Evolutionary conservation across 2,888 invertebrate species (phyloP).

Genomic region (Siphonodentalium dalli): DNA sequence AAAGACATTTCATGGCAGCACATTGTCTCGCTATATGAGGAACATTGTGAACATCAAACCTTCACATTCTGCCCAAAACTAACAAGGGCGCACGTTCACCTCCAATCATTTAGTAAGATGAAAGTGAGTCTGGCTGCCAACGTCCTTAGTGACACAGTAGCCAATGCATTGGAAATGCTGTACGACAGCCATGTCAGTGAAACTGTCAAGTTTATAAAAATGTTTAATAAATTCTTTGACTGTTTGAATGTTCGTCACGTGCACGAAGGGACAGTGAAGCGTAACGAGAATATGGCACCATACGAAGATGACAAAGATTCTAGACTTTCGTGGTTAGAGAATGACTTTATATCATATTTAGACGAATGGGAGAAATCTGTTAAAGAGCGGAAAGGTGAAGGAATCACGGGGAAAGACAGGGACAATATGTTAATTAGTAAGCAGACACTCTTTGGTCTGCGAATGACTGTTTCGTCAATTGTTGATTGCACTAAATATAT

Average conservation of each 20-base stretch:
- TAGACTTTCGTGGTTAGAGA: conserved; percentile 6
- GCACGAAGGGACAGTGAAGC: conserved; percentile 15
- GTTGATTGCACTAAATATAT: background rate
- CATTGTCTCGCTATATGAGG: conserved; percentile 20
- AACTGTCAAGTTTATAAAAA: conserved; percentile 23
- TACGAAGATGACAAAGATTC: conserved; percentile 3
- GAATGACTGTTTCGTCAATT: conserved; percentile 7
- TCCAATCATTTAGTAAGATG: conserved; percentile 12
- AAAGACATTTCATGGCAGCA: conserved; percentile 19
- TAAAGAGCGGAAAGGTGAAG: conserved; percentile 1
- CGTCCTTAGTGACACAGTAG: conserved; percentile 16
- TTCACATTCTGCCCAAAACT: conserved; percentile 24
- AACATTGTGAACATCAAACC: conserved; percentile 15
- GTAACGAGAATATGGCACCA: conserved; percentile 15
- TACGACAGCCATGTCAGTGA: conserved; percentile 4
- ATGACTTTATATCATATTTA: conserved; percentile 15
- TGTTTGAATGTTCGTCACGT: conserved; percentile 23
- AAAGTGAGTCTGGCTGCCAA: conserved; percentile 22
- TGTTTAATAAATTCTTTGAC: conserved; percentile 30
- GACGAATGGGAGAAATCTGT: conserved; percentile 2
- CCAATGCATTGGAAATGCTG: conserved; percentile 16
- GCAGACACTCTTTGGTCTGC: conserved; percentile 19
- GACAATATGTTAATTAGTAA: background rate
- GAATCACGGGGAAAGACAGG: conserved; percentile 1
- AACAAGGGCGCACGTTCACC: conserved; percentile 12